Evolutionary conservation across 2,888 invertebrate genomes (phyloP), one percentile per base, ranked within the genome.

Genomic region (Polydrusus cervinus): DNA sequence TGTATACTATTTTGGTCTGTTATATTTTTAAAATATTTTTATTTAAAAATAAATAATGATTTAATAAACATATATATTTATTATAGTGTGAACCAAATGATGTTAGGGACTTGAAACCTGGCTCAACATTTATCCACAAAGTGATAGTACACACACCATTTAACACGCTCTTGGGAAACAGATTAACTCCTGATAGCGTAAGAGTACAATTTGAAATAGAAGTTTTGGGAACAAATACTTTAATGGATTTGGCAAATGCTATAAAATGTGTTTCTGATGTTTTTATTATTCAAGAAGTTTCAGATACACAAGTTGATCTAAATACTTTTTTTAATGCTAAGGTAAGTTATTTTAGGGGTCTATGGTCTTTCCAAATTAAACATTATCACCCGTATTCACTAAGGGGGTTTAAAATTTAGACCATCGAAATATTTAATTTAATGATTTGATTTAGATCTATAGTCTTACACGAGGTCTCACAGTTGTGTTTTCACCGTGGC

Each of bases 231-330:
- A 87, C 88, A 16, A 93, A 94, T 84, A 89, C 88, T 25, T 88
- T 97, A 78, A 88, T 90, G n/a, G 90, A 91, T 60, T 87, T 97
- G 47, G 89, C 94, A 2, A 95, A 96, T 83, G 90, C 91, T 79
- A 92, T 97, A 78, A 87, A 89, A 16, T 97, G 97, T 84, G 85
- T 91, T 62, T 91, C 93, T 78, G 95, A 97, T 85, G 84, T 88
- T 18, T 90, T 90, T 71, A 87, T 91, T 78, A 88, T 91, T 18
- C 87, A 89, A 43, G 94, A 94, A 82, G 87, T 91, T 0, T 92
- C 93, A 76, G 75, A 78, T 75, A 80, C 81, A 0, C 66, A 78
- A 14, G 79, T 76, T 1, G 80, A 84, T 79, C 66, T 83, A 30
- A 71, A 14, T 13, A 18, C 75, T 16, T 70, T 79, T 14, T 61